Evolutionary conservation across 2,797 vertebrate genomes (phyloP), one percentile per base, ranked within the genome.

Genomic region (Eupleurogrammus muticus): DNA sequence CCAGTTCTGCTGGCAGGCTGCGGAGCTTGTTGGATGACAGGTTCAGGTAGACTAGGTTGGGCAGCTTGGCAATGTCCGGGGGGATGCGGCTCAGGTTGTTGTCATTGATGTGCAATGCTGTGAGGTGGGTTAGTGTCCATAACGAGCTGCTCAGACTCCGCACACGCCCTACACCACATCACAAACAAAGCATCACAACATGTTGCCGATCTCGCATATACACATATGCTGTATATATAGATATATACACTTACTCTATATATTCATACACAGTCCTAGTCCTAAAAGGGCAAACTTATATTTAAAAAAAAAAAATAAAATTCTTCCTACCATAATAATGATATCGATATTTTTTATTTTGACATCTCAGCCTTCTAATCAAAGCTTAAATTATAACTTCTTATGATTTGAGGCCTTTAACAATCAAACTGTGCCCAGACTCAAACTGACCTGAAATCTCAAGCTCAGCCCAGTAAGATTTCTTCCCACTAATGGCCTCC

Each of bases 21-120:
- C 98, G 96, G 82, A 99, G 96, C 94, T 99, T 99, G 94, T 99
- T 99, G 94, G 98, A 99, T 81, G 98, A 99, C 75, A 99, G 95
- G 92, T 99, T 98, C 93, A 99, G 95, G 95, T 97, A 99, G 94
- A 96, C 96, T 91, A 99, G 96, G 93, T 97, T 93, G 79, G 98
- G 96, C 90, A 99, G 97, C 93, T 96, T 98, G 94, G 98, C 95
- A 91, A 99, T 99, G 92, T 99, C 98, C 35, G 98, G 96, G 32
- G 98, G 98, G 93, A 99, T 96, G 92, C 98, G 96, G 89, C 92
- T 96, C 90, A 99, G 95, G 83, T 96, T 97, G 92, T 99, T 99
- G 93, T 99, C 97, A 82, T 97, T 99, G 93, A 99, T 96, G 92
- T 99, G 97, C 82, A 99, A 94, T n/a, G 96, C 96, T 8, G 98